These are phyloP conservation scores for Dicentrarchus labrax DNA, from an alignment of 2,113 vertebrate genomes.

Conservation along the genomic window DNA sequence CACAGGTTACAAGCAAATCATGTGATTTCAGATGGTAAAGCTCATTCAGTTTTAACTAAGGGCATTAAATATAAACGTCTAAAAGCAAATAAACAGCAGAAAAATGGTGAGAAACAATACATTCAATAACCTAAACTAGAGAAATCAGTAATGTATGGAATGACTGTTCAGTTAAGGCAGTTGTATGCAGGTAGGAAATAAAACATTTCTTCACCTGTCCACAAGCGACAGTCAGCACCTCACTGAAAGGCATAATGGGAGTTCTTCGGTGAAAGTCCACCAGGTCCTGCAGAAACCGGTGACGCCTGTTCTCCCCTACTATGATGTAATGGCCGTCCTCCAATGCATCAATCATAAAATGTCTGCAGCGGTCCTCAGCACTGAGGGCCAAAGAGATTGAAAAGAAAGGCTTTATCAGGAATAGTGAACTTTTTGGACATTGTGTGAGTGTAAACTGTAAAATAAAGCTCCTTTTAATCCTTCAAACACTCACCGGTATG, in stretches of 20 bases:
- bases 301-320: slow-evolving; percentile 76
- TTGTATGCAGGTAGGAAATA: neutral
- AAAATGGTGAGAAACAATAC: neutral
- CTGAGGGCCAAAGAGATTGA: slow-evolving; percentile 56
- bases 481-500: slow-evolving; percentile 84
- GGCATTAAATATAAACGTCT: neutral
- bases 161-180: too few species aligned
- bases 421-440: neutral
- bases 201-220: slow-evolving; percentile 80
- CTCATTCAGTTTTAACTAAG: neutral
- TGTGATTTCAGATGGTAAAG: neutral
- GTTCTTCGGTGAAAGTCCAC: slow-evolving; percentile 81
- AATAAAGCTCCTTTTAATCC: neutral
- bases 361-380: slow-evolving; percentile 79
- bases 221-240: slow-evolving; percentile 84
- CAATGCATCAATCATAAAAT: slow-evolving; percentile 87
- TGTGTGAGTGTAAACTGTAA: neutral
- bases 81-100: neutral
- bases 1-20: neutral
- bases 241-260: slow-evolving; percentile 79
- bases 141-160: neutral
- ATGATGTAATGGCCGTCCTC: slow-evolving; percentile 78
- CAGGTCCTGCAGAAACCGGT: slow-evolving; percentile 83
- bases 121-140: neutral
- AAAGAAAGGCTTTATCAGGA: neutral